Conservation (phyloP, 1,140 invertebrate genomes). For the Dolichoris vasculosae region DNA sequence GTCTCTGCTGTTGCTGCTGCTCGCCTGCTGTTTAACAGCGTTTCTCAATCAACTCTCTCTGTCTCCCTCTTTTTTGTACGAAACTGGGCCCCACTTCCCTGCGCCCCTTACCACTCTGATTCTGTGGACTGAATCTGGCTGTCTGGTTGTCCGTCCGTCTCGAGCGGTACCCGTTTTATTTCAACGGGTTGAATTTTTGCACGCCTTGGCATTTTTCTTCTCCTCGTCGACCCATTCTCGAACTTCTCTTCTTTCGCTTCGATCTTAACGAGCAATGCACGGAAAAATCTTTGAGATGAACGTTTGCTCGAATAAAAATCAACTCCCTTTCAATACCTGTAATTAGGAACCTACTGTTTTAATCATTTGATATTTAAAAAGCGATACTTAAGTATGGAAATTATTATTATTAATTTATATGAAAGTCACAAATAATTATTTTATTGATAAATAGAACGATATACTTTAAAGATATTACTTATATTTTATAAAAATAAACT, state of each 20-base stretch:
- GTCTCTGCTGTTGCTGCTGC: background rate
- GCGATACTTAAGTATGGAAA: no score
- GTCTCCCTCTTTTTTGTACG: conserved; percentile 11
- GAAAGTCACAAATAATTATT: background rate
- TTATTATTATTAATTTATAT: no score
- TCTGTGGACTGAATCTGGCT: background rate
- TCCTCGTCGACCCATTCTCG: background rate
- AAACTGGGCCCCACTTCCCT: background rate
- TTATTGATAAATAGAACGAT: background rate
- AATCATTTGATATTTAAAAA: no score
- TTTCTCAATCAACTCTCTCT: conserved; percentile 65
- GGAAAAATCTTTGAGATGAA: background rate
- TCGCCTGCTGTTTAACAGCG: conserved; percentile 59
- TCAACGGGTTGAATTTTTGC: conserved; percentile 1
- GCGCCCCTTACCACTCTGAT: background rate
- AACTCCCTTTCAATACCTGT: background rate
- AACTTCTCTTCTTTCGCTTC: background rate
- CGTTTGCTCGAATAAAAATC: background rate
- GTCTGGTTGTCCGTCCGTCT: conserved; percentile 2
- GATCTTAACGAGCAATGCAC: background rate
- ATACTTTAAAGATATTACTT: no score
- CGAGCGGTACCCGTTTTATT: background rate
- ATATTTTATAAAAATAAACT: no score
- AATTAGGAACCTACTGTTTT: background rate
- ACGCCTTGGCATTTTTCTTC: background rate